Evolutionary conservation across 2,113 vertebrate genomes (phyloP).

Genomic region (Hyperopisus bebe): DNA sequence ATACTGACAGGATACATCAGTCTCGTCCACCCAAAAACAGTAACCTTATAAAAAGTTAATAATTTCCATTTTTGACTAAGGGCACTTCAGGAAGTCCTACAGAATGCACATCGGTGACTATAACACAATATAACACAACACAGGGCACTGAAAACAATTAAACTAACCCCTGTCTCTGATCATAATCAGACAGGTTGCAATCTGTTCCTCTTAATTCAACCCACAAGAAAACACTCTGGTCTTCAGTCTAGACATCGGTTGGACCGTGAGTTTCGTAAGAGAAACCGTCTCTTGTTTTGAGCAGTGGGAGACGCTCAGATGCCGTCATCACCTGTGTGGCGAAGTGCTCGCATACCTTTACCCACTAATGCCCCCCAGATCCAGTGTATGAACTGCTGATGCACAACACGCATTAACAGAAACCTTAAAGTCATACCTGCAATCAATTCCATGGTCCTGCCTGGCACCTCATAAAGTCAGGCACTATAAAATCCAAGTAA

Average conservation of each 20-base stretch:
- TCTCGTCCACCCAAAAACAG: neutral
- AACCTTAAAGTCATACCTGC: neutral
- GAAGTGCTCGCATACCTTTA: neutral
- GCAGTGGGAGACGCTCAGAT: neutral
- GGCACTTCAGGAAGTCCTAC: neutral
- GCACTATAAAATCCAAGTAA: neutral
- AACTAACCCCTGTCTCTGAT: neutral
- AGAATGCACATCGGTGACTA: neutral
- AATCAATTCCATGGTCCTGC: neutral
- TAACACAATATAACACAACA: neutral
- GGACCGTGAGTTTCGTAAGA: neutral
- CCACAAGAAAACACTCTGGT: neutral
- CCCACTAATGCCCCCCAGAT: neutral
- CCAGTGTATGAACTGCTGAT: neutral
- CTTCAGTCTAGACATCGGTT: neutral
- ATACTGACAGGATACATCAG: neutral
- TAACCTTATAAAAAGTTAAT: neutral
- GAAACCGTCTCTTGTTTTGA: neutral
- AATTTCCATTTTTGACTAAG: neutral
- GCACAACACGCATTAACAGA: neutral
- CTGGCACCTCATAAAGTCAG: neutral
- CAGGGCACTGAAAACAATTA: neutral
- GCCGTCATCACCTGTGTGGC: neutral
- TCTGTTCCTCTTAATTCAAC: neutral
- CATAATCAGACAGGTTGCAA: neutral